phyloP scores from a whole-genome alignment of 2,113 vertebrate species.

The Suricata suricatta region DNA sequence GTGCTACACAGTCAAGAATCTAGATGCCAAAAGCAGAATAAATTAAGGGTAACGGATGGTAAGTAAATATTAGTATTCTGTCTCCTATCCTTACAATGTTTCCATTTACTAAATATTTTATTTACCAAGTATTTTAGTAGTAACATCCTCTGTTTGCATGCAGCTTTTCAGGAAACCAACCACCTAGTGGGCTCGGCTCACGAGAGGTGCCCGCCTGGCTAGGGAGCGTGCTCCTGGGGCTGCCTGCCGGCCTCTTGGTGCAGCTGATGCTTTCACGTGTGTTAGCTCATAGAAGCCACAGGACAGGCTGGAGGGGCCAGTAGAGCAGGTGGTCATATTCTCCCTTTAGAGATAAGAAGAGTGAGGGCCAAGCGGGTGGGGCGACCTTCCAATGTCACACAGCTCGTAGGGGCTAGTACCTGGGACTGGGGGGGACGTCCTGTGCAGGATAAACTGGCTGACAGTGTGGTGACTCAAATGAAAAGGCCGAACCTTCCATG shows the following conservation, averaged over 20 bases:
- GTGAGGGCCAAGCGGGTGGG: background rate
- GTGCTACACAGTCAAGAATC: background rate
- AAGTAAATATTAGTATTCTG: constrained; percentile 5
- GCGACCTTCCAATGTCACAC: background rate
- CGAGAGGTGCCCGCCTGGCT: rapidly evolving
- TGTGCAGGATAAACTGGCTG: background rate
- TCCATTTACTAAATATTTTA: background rate
- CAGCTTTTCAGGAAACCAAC: background rate
- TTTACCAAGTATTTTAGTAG: constrained; percentile 3
- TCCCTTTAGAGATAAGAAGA: background rate
- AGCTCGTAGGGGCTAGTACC: background rate
- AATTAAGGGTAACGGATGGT: background rate
- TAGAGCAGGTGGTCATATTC: background rate
- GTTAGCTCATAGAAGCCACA: background rate
- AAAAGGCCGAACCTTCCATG: background rate
- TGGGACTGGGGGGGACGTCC: background rate
- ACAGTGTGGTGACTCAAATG: no score
- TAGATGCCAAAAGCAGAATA: background rate
- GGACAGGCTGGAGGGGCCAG: background rate
- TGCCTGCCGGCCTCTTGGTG: background rate
- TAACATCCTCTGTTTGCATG: background rate
- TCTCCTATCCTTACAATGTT: background rate
- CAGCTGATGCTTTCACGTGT: rapidly evolving
- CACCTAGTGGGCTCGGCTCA: background rate
- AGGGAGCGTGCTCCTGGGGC: rapidly evolving